A percentile compares a stretch with the other conserved stretches of the same genome.
Conservation (phyloP, 2,113 vertebrate genomes). For the Pedetes capensis region DNA sequence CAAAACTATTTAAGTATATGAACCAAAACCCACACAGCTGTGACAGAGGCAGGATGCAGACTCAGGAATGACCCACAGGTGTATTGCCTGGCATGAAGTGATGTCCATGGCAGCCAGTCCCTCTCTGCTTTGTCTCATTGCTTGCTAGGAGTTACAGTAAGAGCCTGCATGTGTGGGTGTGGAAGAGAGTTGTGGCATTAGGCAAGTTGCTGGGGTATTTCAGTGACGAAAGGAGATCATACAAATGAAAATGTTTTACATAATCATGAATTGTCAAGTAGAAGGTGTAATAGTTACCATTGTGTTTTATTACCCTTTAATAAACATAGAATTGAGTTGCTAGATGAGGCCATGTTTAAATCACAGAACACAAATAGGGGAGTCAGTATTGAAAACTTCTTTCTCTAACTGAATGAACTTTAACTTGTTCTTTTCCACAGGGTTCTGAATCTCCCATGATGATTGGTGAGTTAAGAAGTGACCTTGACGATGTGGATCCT, state of each 20-base stretch:
- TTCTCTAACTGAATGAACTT: neutral
- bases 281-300: neutral
- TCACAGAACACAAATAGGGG: neutral
- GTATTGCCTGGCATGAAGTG: neutral
- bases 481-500: constrained; percentile 97
- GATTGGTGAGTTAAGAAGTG: constrained; percentile 96
- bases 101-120: rapidly evolving
- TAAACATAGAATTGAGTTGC: neutral
- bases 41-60: neutral
- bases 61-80: neutral
- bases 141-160: neutral
- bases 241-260: neutral
- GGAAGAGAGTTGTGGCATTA: too few species aligned
- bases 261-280: neutral
- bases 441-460: constrained; percentile 99
- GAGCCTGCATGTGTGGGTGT: neutral
- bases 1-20: neutral
- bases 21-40: neutral
- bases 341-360: neutral
- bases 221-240: neutral
- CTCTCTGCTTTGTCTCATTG: rapidly evolving
- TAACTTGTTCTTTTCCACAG: constrained; percentile 78
- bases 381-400: neutral
- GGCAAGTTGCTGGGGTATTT: neutral
- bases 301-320: neutral